Conservation (phyloP, 1,140 invertebrate species). For the Temnothorax longispinosus region DNA sequence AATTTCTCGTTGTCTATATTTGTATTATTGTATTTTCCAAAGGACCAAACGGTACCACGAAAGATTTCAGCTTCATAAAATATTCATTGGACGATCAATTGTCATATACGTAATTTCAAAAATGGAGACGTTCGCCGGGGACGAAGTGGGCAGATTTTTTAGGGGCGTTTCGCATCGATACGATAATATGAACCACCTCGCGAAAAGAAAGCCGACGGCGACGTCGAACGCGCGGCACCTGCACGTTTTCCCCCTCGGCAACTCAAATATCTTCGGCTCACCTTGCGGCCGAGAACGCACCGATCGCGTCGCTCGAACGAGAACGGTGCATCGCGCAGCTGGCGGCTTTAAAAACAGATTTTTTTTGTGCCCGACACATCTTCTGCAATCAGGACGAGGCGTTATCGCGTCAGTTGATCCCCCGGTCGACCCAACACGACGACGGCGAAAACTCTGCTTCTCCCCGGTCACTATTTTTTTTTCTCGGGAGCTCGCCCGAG, state of each 20-base stretch:
- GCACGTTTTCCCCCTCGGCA: constrained; percentile 17
- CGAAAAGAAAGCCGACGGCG: not conserved
- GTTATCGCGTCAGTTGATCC: constrained; percentile 38
- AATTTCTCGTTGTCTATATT: not conserved
- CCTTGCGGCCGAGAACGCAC: constrained; percentile 34
- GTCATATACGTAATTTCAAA: not conserved
- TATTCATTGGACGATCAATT: not conserved
- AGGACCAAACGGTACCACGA: too few relatives aligned
- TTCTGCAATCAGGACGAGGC: constrained; percentile 32
- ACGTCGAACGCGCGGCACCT: constrained; percentile 36
- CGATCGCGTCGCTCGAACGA: constrained; percentile 4
- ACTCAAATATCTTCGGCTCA: constrained; percentile 57
- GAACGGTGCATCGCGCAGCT: constrained; percentile 51
- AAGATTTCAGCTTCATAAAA: too few relatives aligned
- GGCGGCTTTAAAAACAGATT: constrained; percentile 6
- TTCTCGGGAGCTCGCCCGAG: not conserved
- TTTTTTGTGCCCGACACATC: not conserved
- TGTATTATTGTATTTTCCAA: not conserved
- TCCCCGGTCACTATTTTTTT: not conserved
- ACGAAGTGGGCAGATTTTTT: not conserved
- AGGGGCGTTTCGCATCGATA: not conserved
- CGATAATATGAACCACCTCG: not conserved
- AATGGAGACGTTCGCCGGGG: not conserved
- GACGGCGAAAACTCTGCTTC: not conserved
- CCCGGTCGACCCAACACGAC: not conserved